Evolutionary conservation across 1,140 invertebrate species (phyloP), one percentile per base, ranked within the genome.

Genomic region (Chrysoperla carnea): DNA sequence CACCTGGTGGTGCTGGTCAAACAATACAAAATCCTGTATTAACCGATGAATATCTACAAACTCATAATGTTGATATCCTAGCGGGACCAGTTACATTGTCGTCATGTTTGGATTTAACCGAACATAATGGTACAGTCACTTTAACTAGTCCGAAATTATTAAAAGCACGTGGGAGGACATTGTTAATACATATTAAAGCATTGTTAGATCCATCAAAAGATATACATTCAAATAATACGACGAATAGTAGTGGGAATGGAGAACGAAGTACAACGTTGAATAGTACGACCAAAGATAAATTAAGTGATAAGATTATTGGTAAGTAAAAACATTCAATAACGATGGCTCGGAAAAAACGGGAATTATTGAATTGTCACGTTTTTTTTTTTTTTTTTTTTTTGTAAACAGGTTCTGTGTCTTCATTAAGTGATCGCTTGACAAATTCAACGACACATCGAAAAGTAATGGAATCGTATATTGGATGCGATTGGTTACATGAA

Each of bases 401-500:
- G 6, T 44, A 48, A 2, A 23, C 17, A 23, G 17, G 17, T 2
- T 23, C 17, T 23, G 17, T 23, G 17, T 23, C 17, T 3, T 23
- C 17, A 23, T 23, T 23, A 23, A 23, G 17, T 23, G 17, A 23
- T 23, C 17, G 17, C 2, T 23, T 23, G 17, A 3, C 17, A 23
- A 33, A 33, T 38, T 46, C 48, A 3, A 12, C 61, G 42, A 61
- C 64, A 13, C 61, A 60, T 41, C 68, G 69, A 48, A 72, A 73
- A 49, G 17, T 23, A 23, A 59, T 67, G 39, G 67, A 69, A 48
- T 64, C 66, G 46, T 76, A 76, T 49, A 68, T 73, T 52, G 79
- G 88, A 23, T 92, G 88, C 66, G 88, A 93, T 62, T 87, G 84
- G 75, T 68, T 94, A 38, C 83, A 91, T 53, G 89, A 93, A 64